phyloP scores from a whole-genome alignment of 2,888 invertebrate species.

The Cinara cedri region DNA sequence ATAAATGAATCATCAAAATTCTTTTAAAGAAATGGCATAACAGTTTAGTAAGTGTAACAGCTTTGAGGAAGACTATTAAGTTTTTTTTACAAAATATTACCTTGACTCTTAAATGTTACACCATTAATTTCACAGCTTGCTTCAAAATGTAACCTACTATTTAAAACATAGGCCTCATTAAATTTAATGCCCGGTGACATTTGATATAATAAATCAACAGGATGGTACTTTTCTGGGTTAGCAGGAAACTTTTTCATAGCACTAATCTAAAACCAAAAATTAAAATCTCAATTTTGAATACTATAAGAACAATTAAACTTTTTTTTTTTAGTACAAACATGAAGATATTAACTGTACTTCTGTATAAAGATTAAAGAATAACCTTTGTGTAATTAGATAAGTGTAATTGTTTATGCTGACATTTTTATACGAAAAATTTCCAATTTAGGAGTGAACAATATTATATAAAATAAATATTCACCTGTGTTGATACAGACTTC shows the following conservation, averaged over 20 bases:
- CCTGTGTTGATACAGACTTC: conserved; percentile 4
- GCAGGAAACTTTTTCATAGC: conserved; percentile 55
- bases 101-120: not conserved
- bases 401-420: too few species aligned
- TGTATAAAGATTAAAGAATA: too few species aligned
- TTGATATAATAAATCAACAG: conserved; percentile 54
- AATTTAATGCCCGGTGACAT: conserved; percentile 29
- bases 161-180: not conserved
- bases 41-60: too few species aligned
- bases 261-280: not conserved
- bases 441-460: not conserved
- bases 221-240: conserved; percentile 39
- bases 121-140: not conserved
- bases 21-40: too few species aligned
- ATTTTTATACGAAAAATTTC: not conserved
- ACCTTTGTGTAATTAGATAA: too few species aligned
- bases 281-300: not conserved
- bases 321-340: too few species aligned
- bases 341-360: too few species aligned
- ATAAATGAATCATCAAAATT: too few species aligned
- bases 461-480: not conserved
- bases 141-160: conserved; percentile 4
- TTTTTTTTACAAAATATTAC: conserved; percentile 11
- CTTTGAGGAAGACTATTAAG: too few species aligned
- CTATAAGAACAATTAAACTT: too few species aligned